Evolutionary conservation across 2,888 invertebrate species (phyloP), one percentile per base, ranked within the genome.

Genomic region (Euzophera pinguis): DNA sequence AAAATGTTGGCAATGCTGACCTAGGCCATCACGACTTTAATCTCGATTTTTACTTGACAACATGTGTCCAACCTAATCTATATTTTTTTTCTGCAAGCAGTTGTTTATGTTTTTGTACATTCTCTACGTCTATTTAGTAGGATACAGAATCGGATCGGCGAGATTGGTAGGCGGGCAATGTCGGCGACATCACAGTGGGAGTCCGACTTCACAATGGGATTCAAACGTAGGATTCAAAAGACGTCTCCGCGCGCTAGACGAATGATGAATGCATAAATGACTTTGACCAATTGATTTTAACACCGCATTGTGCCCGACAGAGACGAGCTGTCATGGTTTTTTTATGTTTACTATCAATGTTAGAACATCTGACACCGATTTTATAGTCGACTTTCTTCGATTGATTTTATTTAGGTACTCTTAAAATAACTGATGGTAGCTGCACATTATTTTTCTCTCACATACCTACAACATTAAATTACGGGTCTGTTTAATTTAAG

Each of bases 271-370:
- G 73, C 68, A 72, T 69, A 77, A 81, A 80, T 73, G 78, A 84
- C 84, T 84, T 81, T 84, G 81, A 85, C 84, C 85, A 86, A 87
- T 87, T 84, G 86, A 86, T 87, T 86, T 78, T 80, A 75, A 83
- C 79, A 76, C 78, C 69, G 73, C 77, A 73, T 83, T 84, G 76
- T 79, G 58, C 58, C 53, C 57, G 60, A 64, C 64, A 64, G 60
- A 70, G 68, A 74, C 71, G 65, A 64, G 69, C 60, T 67, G 65
- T 66, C 66, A 65, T 59, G 52, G 60, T 61, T 62, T 65, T 71
- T 66, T 71, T 69, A 65, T 71, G 63, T 71, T 73, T 75, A 67
- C 65, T 59, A 64, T 65, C 63, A 53, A 63, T 67, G 62, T 64
- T 63, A 64, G 60, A 61, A 67, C 64, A 65, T 63, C 58, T 60